A percentile compares a stretch with the other conserved stretches of the same genome.
Conservation (phyloP, 2,888 invertebrate species). For the Odontomyia ornata region DNA sequence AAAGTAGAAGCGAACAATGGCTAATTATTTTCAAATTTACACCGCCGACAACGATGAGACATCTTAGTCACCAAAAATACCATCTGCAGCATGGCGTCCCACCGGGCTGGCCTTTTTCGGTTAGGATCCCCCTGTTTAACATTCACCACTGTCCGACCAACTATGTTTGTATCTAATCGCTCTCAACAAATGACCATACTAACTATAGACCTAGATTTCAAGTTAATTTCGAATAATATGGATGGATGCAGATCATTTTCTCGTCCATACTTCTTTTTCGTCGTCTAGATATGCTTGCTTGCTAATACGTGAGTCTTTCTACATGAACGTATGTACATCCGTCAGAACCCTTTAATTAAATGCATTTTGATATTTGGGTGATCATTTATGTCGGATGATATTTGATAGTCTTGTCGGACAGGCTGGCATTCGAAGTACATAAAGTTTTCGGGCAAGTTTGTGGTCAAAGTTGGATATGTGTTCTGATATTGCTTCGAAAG, state of each 20-base stretch:
- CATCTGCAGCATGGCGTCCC: not conserved
- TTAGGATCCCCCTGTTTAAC: not conserved
- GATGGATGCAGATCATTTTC: not conserved
- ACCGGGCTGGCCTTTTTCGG: not conserved
- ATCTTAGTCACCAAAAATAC: not conserved
- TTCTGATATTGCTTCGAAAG: not conserved
- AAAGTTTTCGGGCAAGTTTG: no score
- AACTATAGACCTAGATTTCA: constrained; percentile 33
- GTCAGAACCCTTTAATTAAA: constrained; percentile 33
- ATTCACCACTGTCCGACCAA: not conserved
- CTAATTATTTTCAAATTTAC: constrained; percentile 38
- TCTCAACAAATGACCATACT: not conserved
- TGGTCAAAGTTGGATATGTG: not conserved
- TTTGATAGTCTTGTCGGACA: constrained; percentile 42
- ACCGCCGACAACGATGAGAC: not conserved
- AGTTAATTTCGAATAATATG: constrained; percentile 26
- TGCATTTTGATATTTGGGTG: constrained; percentile 32
- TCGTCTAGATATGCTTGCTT: not conserved
- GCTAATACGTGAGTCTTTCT: not conserved
- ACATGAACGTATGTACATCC: not conserved
- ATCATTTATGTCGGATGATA: constrained; percentile 40
- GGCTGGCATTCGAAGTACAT: not conserved
- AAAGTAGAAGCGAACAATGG: constrained; percentile 5
- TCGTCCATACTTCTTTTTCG: not conserved
- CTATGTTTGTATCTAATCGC: constrained; percentile 1